phyloP scores from a whole-genome alignment of 1,140 invertebrate genomes.

The Plutomurus gul region DNA sequence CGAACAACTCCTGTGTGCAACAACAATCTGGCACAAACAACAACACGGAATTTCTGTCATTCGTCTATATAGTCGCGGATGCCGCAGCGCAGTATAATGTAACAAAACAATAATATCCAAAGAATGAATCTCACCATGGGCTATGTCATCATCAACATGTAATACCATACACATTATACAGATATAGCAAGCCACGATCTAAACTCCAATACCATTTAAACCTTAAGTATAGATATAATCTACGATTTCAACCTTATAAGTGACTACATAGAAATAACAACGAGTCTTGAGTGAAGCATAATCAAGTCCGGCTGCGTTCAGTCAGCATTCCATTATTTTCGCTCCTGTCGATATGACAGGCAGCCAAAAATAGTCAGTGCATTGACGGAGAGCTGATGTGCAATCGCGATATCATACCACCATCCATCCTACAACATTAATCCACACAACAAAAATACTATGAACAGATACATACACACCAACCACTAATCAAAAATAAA shows the following conservation, averaged over 20 bases:
- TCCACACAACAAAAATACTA: neutral
- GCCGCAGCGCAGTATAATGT: neutral
- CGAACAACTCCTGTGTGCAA: no score
- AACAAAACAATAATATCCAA: neutral
- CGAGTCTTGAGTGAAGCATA: neutral
- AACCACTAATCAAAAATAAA: no score
- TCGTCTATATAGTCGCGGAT: no score
- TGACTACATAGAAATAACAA: neutral
- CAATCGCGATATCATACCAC: neutral
- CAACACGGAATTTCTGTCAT: slow-evolving; percentile 10
- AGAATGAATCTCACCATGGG: neutral
- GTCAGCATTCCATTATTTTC: neutral
- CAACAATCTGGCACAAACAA: no score
- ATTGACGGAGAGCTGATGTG: neutral
- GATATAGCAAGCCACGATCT: no score
- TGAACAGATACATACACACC: no score
- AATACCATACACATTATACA: neutral
- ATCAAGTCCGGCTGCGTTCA: no score
- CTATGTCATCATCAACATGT: neutral
- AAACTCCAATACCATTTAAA: no score
- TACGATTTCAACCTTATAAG: no score
- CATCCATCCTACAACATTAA: neutral
- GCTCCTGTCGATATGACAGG: neutral
- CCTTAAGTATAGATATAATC: no score
- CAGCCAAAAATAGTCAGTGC: slow-evolving; percentile 1